These are phyloP conservation scores for Nomada fucata DNA, from an alignment of 2,888 invertebrate species.

Conservation along the genomic window DNA sequence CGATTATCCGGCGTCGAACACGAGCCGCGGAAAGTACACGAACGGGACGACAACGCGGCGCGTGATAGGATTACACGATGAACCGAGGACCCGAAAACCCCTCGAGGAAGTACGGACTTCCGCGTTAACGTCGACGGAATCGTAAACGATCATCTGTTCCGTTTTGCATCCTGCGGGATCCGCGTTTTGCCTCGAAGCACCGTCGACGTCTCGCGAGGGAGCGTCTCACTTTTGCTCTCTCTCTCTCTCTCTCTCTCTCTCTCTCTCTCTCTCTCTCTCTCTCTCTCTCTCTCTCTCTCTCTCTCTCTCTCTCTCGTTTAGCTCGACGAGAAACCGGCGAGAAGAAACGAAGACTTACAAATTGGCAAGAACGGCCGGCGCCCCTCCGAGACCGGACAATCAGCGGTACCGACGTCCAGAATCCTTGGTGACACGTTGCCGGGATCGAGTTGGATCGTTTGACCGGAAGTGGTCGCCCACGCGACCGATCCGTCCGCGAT, in stretches of 20 bases:
- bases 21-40: constrained; percentile 60
- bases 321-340: no score
- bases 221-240: no score
- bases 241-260: no score
- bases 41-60: constrained; percentile 54
- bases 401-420: neutral
- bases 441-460: constrained; percentile 46
- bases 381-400: neutral
- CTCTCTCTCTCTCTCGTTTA: no score
- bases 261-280: no score
- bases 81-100: constrained; percentile 29
- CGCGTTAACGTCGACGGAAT: constrained; percentile 74
- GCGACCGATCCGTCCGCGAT: constrained; percentile 58
- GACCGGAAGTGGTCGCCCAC: constrained; percentile 68
- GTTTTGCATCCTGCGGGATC: constrained; percentile 31
- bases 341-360: no score
- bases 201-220: neutral
- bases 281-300: no score
- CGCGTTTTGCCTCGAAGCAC: neutral
- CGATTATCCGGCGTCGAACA: constrained; percentile 58
- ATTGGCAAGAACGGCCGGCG: no score
- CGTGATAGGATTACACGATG: constrained; percentile 66
- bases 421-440: constrained; percentile 15
- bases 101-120: constrained; percentile 76
- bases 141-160: constrained; percentile 70